A percentile compares a stretch with the other conserved stretches of the same genome.
Evolutionary conservation across 2,113 vertebrate species (phyloP).

Genomic region (Panthera uncia): DNA sequence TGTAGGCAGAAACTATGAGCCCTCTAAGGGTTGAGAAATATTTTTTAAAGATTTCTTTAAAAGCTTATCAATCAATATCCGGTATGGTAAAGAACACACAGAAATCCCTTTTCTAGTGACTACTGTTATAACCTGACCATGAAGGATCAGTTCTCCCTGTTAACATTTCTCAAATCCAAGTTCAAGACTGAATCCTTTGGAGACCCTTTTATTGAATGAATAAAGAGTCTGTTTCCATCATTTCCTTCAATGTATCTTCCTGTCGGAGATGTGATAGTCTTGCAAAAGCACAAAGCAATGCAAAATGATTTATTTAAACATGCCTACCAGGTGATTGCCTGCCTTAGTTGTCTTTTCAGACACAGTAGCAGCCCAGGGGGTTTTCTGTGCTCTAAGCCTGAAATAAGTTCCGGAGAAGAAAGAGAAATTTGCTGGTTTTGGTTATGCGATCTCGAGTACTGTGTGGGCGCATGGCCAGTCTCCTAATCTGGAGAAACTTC

Average conservation of each 20-base stretch:
- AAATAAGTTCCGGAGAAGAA: slow-evolving; percentile 11
- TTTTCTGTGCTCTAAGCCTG: not conserved
- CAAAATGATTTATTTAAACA: slow-evolving; percentile 41
- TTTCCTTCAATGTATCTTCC: slow-evolving; percentile 30
- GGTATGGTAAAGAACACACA: slow-evolving; percentile 10
- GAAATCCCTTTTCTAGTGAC: slow-evolving; percentile 39
- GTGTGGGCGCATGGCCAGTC: not conserved
- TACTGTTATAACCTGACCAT: not conserved
- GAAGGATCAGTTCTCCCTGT: slow-evolving; percentile 30
- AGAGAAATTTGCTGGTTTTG: not conserved
- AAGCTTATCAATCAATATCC: slow-evolving; percentile 31
- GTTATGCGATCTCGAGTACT: slow-evolving; percentile 37
- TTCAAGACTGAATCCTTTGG: slow-evolving; percentile 16
- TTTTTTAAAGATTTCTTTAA: slow-evolving; percentile 25
- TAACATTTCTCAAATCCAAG: slow-evolving; percentile 34
- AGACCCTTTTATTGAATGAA: slow-evolving; percentile 28
- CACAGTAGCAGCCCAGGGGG: not conserved
- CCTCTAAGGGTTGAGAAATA: not conserved
- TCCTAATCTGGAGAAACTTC: not conserved
- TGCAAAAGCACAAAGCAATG: slow-evolving; percentile 28
- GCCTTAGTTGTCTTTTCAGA: slow-evolving; percentile 21
- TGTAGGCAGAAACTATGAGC: not conserved
- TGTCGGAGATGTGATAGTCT: slow-evolving; percentile 40
- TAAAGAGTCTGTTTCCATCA: not conserved
- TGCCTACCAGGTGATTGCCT: not conserved